Percentiles rank a stretch among this genome's conserved stretches.
Evolutionary conservation across 1,140 invertebrate species (phyloP).

Genomic region (Drosophila dunni): DNA sequence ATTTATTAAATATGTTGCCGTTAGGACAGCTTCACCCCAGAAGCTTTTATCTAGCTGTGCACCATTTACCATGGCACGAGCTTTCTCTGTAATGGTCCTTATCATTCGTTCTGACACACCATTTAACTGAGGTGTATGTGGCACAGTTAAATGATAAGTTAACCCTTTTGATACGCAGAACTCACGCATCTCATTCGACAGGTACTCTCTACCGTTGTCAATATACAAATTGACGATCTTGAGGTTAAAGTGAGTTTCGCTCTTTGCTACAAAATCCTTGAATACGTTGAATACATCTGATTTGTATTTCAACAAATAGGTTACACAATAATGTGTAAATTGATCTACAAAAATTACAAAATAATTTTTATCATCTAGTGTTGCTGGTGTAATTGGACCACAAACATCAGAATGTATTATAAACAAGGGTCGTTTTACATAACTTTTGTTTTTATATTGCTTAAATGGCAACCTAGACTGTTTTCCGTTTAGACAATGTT

Average conservation of each 20-base stretch:
- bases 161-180: neutral
- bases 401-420: too few relatives aligned
- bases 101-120: neutral
- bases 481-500: constrained; percentile 5
- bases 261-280: neutral
- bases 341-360: constrained; percentile 19
- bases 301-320: constrained; percentile 28
- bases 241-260: too few relatives aligned
- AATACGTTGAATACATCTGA: constrained; percentile 33
- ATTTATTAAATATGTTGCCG: constrained; percentile 1
- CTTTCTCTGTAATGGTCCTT: neutral
- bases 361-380: constrained; percentile 12
- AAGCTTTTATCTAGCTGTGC: neutral
- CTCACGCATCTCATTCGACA: neutral
- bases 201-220: too few relatives aligned
- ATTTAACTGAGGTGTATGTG: constrained; percentile 4
- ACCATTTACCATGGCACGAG: neutral
- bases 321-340: constrained; percentile 29
- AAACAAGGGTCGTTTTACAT: too few relatives aligned
- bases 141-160: neutral
- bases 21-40: neutral
- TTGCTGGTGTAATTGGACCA: neutral
- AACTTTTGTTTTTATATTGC: too few relatives aligned
- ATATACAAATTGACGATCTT: too few relatives aligned
- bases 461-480: neutral